Evolutionary conservation across 2,888 invertebrate species (phyloP), one percentile per base, ranked within the genome.

Genomic region (Pseudococcus jackbeardsleyi): DNA sequence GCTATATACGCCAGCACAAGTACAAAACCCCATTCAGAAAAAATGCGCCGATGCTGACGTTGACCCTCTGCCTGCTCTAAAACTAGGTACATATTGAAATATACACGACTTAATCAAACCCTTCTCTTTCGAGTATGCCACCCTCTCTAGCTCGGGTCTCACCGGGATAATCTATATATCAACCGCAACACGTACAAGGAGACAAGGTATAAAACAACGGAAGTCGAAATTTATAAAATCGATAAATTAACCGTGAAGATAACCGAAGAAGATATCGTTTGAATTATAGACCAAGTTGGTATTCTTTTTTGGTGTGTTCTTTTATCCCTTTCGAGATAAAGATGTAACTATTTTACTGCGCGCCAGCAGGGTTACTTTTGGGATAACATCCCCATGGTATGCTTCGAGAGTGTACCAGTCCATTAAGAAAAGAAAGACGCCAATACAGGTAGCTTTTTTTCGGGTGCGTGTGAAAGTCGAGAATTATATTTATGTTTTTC

Each of bases 201-300:
- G 64, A 64, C 22, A 64, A 64, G 64, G 64, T 42, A 79, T 46
- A 82, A 82, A 82, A 82, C 79, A 82, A 46, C 79, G 79, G 79
- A 82, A 82, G 79, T 82, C 79, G 46, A 82, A 82, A 82, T 82
- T 82, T 82, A 82, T 46, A 82, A 82, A 82, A 46, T 82, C 79
- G 15, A 82, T 82, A 82, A 82, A 82, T 82, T 82, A 82, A 82
- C 79, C 79, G 46, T 82, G 79, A 82, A 82, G 79, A 82, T 82
- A 19, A 42, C 79, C 42, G 79, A 82, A 82, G 46, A 39, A 82
- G 79, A 82, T 82, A 82, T 82, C 79, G 79, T 46, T 82, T 82
- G 79, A 82, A 82, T 82, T 82, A 82, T 82, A 82, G 79, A 19
- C 33, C 79, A 12, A 82, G 79, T 46, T 82, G 17, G 59, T 42